Evolutionary conservation across 2,797 vertebrate genomes (phyloP).

Genomic region (Poecilia wingei): DNA sequence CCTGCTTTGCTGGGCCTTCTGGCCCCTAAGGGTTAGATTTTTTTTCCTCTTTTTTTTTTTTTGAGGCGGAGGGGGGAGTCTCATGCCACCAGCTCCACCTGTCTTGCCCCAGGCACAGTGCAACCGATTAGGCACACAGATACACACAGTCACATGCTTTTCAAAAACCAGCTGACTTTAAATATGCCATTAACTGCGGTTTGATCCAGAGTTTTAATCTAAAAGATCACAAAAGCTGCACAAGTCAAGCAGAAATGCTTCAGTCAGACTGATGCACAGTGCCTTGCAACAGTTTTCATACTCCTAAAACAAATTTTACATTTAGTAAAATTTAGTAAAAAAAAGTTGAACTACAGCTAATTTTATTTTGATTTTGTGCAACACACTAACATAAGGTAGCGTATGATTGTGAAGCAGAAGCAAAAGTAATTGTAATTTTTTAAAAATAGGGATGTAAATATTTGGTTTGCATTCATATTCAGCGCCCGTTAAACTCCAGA

Average conservation of each 20-base stretch:
- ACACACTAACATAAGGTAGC: not conserved
- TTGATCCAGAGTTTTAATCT: slow-evolving; percentile 1
- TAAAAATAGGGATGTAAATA: not conserved
- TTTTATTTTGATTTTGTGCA: not conserved
- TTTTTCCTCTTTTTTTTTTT: not conserved
- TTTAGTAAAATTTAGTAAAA: not conserved
- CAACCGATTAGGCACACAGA: slow-evolving; percentile 66
- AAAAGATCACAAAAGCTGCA: not conserved
- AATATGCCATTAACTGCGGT: slow-evolving; percentile 24
- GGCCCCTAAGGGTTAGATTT: slow-evolving; percentile 75
- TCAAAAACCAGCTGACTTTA: slow-evolving; percentile 42
- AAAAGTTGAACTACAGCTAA: not conserved
- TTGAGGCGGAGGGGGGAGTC: slow-evolving; percentile 48
- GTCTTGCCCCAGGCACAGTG: slow-evolving; percentile 76
- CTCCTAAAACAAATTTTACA: not conserved
- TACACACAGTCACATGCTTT: slow-evolving; percentile 42
- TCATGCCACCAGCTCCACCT: slow-evolving; percentile 85
- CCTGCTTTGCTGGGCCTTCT: slow-evolving; percentile 83
- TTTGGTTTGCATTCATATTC: not conserved
- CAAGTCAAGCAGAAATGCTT: not conserved
- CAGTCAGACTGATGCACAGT: not conserved
- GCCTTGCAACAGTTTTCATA: not conserved
- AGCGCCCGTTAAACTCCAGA: not conserved
- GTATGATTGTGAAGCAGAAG: not conserved
- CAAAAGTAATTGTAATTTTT: not conserved